Percentiles rank a stretch among this genome's conserved stretches.
These are phyloP conservation scores for Zeus faber DNA, from an alignment of 2,113 vertebrate species.

Conservation along the genomic window DNA sequence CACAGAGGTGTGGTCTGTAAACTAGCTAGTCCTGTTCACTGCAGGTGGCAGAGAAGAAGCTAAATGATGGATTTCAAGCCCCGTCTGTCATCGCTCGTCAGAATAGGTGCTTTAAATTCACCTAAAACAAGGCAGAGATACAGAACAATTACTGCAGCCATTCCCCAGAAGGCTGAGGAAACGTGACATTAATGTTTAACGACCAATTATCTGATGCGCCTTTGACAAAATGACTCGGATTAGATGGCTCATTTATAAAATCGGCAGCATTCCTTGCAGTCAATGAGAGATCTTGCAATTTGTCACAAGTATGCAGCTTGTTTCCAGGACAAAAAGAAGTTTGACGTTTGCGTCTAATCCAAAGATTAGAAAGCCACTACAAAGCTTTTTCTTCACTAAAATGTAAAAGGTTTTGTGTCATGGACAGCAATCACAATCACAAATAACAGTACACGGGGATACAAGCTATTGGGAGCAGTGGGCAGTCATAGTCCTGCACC, in stretches of 20 bases:
- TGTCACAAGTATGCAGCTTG: constrained; percentile 58
- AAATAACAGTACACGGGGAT: too few species aligned
- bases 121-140: background rate
- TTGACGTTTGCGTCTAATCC: too few species aligned
- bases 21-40: constrained; percentile 44
- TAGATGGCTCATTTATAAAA: constrained; percentile 51
- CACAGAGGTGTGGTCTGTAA: constrained; percentile 10
- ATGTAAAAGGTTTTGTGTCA: too few species aligned
- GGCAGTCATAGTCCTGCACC: too few species aligned
- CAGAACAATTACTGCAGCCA: background rate
- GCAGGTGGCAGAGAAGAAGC: background rate
- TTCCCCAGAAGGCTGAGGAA: background rate
- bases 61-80: too few species aligned
- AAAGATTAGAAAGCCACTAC: too few species aligned
- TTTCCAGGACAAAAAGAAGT: constrained; percentile 68
- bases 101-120: too few species aligned
- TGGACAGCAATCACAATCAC: too few species aligned
- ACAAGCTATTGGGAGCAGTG: too few species aligned
- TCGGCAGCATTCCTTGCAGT: constrained; percentile 52
- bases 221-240: constrained; percentile 19
- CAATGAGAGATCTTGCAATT: constrained; percentile 45
- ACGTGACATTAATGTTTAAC: background rate
- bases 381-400: too few species aligned
- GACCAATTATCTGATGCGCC: constrained; percentile 7
- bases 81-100: too few species aligned